Percentiles rank a stretch among this genome's conserved stretches.
Evolutionary conservation across 2,888 invertebrate species (phyloP).

Genomic region (Campaea margaritaria): DNA sequence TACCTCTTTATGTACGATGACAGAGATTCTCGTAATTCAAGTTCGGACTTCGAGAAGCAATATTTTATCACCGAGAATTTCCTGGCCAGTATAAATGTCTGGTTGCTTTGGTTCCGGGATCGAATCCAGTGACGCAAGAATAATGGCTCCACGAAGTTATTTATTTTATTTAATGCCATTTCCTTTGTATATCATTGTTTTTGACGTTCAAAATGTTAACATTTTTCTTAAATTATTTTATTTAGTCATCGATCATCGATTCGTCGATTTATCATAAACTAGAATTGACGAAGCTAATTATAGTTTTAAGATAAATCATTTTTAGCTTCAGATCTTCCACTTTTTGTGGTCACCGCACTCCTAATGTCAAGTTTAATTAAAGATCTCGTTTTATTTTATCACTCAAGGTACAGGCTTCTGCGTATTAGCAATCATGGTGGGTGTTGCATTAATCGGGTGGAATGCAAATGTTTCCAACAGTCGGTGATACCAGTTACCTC

Average conservation of each 20-base stretch:
- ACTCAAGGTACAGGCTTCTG: conserved; percentile 37
- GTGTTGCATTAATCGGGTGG: conserved; percentile 58
- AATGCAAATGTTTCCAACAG: conserved; percentile 64
- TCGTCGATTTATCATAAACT: too few relatives aligned
- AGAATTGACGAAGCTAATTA: too few relatives aligned
- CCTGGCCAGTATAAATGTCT: conserved; percentile 37
- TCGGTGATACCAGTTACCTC: conserved; percentile 50
- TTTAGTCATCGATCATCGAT: too few relatives aligned
- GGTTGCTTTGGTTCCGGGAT: conserved; percentile 16
- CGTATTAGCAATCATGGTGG: conserved; percentile 52
- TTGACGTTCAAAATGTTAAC: too few relatives aligned
- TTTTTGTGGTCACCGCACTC: conserved; percentile 27
- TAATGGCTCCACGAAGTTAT: neutral
- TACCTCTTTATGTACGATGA: conserved; percentile 4
- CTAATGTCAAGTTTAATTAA: conserved; percentile 47
- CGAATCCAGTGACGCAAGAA: neutral
- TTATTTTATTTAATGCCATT: too few relatives aligned
- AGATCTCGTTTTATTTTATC: conserved; percentile 41
- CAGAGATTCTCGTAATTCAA: conserved; percentile 11
- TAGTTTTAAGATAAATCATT: neutral
- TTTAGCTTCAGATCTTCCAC: neutral
- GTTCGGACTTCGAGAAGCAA: conserved; percentile 15
- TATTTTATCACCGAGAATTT: conserved; percentile 44
- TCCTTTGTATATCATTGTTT: too few relatives aligned
- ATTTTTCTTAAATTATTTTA: neutral